Evolutionary conservation across 2,113 vertebrate genomes (phyloP).

Genomic region (Pitta sordida): DNA sequence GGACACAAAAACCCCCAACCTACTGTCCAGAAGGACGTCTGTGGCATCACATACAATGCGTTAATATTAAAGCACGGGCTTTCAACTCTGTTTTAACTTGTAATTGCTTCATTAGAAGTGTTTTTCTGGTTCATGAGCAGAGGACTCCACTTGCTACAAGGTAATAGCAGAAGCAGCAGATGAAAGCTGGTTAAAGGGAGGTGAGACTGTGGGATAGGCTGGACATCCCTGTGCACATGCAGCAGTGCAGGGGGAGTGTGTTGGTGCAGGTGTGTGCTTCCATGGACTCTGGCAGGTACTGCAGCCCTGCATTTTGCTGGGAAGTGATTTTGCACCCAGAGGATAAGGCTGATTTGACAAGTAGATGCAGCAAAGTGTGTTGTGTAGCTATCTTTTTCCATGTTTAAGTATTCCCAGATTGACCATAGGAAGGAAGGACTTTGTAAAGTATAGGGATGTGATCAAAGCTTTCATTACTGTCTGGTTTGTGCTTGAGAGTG

Average conservation of each 20-base stretch:
- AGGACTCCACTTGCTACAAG: not conserved
- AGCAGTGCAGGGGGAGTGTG: not conserved
- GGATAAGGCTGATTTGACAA: not conserved
- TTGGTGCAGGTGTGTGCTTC: not conserved
- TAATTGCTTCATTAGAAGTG: not conserved
- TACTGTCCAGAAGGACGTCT: not conserved
- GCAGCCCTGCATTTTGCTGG: not conserved
- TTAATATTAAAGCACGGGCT: not conserved
- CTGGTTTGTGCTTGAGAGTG: conserved; percentile 46
- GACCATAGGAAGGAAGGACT: conserved; percentile 7
- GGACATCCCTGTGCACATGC: not conserved
- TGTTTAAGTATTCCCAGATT: not conserved
- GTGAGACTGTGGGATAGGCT: not conserved
- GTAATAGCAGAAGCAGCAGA: not conserved
- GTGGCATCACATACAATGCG: not conserved
- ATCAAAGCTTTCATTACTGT: conserved; percentile 47
- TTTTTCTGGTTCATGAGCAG: not conserved
- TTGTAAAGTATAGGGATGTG: not conserved
- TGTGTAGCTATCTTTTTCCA: not conserved
- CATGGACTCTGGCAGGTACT: not conserved
- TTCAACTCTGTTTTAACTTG: not conserved
- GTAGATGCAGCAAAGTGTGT: not conserved
- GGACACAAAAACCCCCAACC: not conserved
- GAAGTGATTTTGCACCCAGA: conserved; percentile 13
- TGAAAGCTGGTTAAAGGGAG: not conserved